Evolutionary conservation across 2,113 vertebrate species (phyloP), one percentile per base, ranked within the genome.

Genomic region (Oryzias celebensis): DNA sequence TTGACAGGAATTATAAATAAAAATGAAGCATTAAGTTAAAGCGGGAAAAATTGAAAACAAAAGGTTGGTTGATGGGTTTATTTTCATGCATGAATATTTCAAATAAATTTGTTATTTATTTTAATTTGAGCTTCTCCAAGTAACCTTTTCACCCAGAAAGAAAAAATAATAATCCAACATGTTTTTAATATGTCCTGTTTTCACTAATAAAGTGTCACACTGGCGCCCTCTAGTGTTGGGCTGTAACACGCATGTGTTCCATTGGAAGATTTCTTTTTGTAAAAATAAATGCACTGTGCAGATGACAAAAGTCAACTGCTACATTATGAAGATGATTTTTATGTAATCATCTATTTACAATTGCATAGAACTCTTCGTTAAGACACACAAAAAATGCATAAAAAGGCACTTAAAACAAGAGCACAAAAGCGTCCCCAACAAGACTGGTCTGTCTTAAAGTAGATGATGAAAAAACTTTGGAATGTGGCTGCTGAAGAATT

Each of bases 151-250:
- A 65, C 26, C 57, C 26, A 51, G 17, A 58, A 63, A 67, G 52
- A 52, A 62, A 75, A 36, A 36, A 12, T 12, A 36, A 36, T 10
- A 36, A 36, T 62, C 15, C 57, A 68, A 69, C 62, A 55, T 68
- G 68, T 60, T 77, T 36, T 36, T 12, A 36, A 65, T 61, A 22
- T 36, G 49, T 58, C 51, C 57, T 66, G 61, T 54, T 68, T 73
- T 73, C 58, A 22, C 57, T 22, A 69, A 58, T 4, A 24, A 17
- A 64, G 13, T 65, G 68, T 62, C 58, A 69, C 75, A 73, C 59
- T 41, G 85, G 68, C 84, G 86, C 85, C 86, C 83, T 80, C 89
- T 89, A 54, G 63, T 84, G 87, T 78, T 65, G 5, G 4, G 5
- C 17, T 22, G 36, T 28, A 28, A 28, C 26, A 28, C 26, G 5